Evolutionary conservation across 2,888 invertebrate species (phyloP).

Genomic region (Eumerus sabulonum): DNA sequence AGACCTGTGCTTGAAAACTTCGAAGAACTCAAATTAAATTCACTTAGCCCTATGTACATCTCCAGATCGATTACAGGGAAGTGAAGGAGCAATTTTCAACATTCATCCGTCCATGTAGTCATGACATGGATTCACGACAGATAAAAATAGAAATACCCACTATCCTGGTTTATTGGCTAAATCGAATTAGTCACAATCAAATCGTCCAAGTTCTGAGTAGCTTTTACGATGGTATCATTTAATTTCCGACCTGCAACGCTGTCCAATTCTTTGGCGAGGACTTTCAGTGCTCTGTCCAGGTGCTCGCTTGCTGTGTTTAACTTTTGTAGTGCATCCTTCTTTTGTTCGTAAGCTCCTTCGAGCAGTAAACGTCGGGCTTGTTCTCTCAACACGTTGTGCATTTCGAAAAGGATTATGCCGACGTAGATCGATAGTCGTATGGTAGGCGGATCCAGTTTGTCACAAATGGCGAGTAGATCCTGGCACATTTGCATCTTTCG

Average conservation of each 20-base stretch:
- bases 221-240: conserved; percentile 69
- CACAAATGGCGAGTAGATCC: conserved; percentile 83
- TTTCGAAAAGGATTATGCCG: conserved; percentile 88
- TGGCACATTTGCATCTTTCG: conserved; percentile 85
- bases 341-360: conserved; percentile 2
- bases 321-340: conserved; percentile 49
- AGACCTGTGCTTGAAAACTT: conserved; percentile 5
- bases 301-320: conserved; percentile 70
- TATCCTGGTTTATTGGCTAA: too few species aligned
- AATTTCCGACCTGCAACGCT: conserved; percentile 76
- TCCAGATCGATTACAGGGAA: too few species aligned
- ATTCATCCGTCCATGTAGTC: too few species aligned
- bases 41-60: not conserved
- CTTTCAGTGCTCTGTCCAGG: conserved; percentile 73
- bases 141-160: too few species aligned
- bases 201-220: conserved; percentile 37
- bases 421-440: conserved; percentile 87
- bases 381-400: conserved; percentile 82
- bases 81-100: too few species aligned
- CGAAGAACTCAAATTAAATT: conserved; percentile 32
- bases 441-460: conserved; percentile 86
- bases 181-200: conserved; percentile 24
- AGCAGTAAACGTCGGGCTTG: conserved; percentile 77
- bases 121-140: too few species aligned
- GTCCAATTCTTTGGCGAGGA: conserved; percentile 75